phyloP scores from a whole-genome alignment of 2,888 invertebrate species.

The Archaeoteleia sp. region DNA sequence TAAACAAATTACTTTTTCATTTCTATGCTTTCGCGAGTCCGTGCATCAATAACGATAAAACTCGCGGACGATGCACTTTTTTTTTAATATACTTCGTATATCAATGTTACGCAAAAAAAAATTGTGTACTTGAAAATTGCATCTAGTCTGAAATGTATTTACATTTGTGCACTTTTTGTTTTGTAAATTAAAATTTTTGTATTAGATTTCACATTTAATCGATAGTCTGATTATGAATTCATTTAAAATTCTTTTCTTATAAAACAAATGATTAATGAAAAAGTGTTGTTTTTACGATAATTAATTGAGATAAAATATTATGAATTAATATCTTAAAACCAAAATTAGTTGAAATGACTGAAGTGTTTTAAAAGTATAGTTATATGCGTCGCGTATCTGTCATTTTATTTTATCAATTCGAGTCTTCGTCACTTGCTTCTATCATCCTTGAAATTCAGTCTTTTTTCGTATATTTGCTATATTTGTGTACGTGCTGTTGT shows the following conservation, averaged over 20 bases:
- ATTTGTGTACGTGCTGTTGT: slow-evolving; percentile 13
- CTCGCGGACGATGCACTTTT: no score
- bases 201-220: not conserved
- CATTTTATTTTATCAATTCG: slow-evolving; percentile 21
- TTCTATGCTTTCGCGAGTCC: no score
- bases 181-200: not conserved
- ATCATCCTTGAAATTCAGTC: slow-evolving; percentile 17
- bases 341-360: slow-evolving; percentile 1
- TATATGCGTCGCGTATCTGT: slow-evolving; percentile 14
- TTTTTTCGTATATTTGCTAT: slow-evolving; percentile 16
- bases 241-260: not conserved
- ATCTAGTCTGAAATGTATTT: not conserved
- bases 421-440: slow-evolving; percentile 12
- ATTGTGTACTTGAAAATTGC: not conserved
- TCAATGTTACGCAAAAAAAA: slow-evolving; percentile 6
- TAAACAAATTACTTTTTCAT: no score
- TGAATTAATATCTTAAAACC: slow-evolving; percentile 21
- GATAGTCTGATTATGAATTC: not conserved
- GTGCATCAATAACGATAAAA: no score
- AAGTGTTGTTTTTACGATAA: no score
- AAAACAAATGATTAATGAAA: slow-evolving; percentile 1
- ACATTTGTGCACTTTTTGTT: not conserved
- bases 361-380: not conserved
- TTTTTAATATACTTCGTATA: slow-evolving; percentile 8
- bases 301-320: slow-evolving; percentile 1